phyloP scores from a whole-genome alignment of 2,888 invertebrate genomes.

The Salticus scenicus region DNA sequence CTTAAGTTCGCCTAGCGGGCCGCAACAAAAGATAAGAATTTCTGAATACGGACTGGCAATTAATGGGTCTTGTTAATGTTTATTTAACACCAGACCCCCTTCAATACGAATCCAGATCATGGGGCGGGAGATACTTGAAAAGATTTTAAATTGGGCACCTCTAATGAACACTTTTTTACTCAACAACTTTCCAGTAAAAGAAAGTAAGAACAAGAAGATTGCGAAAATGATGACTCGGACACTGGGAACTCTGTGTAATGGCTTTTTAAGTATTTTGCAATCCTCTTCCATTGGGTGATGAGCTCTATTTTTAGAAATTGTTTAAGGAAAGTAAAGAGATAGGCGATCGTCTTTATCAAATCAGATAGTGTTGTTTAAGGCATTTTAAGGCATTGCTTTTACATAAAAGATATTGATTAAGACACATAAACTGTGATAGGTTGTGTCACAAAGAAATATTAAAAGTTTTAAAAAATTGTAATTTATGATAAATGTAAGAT shows the following conservation, averaged over 20 bases:
- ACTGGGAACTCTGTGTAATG: not conserved
- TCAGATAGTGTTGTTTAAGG: too few relatives aligned
- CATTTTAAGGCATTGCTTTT: not conserved
- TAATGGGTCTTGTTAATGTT: slow-evolving; percentile 45
- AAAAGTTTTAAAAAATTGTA: too few relatives aligned
- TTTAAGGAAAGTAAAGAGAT: not conserved
- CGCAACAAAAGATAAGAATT: slow-evolving; percentile 51
- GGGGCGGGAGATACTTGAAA: slow-evolving; percentile 26
- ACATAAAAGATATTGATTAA: not conserved
- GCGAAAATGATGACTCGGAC: slow-evolving; percentile 21
- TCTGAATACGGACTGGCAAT: slow-evolving; percentile 6
- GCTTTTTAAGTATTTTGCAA: slow-evolving; percentile 22
- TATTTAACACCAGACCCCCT: slow-evolving; percentile 33
- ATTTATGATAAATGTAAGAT: too few relatives aligned
- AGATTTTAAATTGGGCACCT: slow-evolving; percentile 44
- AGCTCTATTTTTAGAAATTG: not conserved
- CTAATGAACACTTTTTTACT: slow-evolving; percentile 9
- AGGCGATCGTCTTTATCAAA: not conserved
- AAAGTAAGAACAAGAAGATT: slow-evolving; percentile 22
- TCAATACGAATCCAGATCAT: slow-evolving; percentile 17
- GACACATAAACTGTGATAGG: not conserved
- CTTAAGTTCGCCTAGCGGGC: slow-evolving; percentile 36
- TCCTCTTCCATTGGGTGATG: slow-evolving; percentile 3
- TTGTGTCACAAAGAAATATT: too few relatives aligned
- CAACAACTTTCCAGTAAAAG: slow-evolving; percentile 16